Evolutionary conservation across 2,113 vertebrate genomes (phyloP).

Genomic region (Agapornis roseicollis): DNA sequence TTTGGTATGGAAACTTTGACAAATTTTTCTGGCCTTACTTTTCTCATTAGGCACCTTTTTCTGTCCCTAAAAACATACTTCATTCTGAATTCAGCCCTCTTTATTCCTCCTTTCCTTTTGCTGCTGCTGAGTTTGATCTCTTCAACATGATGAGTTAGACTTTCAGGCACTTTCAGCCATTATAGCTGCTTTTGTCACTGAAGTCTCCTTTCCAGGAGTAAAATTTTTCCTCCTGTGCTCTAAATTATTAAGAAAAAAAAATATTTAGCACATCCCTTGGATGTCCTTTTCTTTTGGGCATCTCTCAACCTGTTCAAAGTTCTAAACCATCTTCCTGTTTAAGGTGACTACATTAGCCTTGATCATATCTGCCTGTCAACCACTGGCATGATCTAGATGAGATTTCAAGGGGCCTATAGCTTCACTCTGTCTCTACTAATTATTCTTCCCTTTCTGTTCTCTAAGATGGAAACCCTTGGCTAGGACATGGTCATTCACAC

Average conservation of each 20-base stretch:
- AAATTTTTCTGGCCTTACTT: slow-evolving; percentile 18
- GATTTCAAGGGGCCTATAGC: not conserved
- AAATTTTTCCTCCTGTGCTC: not conserved
- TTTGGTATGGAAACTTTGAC: slow-evolving; percentile 50
- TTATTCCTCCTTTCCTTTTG: not conserved
- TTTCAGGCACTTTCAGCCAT: not conserved
- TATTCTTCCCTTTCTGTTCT: not conserved
- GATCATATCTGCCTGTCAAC: not conserved
- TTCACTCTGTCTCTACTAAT: not conserved
- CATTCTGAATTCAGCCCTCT: not conserved
- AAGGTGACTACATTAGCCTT: not conserved
- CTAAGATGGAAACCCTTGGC: not conserved
- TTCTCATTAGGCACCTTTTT: slow-evolving; percentile 24
- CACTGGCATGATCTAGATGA: not conserved
- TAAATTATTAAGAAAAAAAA: not conserved
- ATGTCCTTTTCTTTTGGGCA: not conserved
- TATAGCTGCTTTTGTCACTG: not conserved
- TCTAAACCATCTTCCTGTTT: not conserved
- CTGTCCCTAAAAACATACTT: not conserved
- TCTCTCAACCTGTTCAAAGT: not conserved
- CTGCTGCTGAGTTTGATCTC: not conserved
- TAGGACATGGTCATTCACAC: not conserved
- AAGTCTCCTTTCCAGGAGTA: not conserved
- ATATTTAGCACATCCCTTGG: not conserved
- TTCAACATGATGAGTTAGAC: not conserved